These are phyloP conservation scores for Saccopteryx leptura DNA, from an alignment of 2,113 vertebrate genomes.

Conservation along the genomic window DNA sequence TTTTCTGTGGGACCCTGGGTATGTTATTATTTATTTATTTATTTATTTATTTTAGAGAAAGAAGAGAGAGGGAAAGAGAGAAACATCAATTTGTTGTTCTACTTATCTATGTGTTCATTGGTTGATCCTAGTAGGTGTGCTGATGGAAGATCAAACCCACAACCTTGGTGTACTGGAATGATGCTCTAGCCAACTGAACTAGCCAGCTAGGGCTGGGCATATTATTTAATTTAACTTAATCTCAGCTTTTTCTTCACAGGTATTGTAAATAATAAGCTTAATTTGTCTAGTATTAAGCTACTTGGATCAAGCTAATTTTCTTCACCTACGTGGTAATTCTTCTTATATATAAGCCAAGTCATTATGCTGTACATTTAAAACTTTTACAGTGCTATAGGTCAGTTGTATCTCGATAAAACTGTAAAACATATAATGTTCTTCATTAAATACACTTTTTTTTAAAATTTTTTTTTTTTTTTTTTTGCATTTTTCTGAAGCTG, in stretches of 20 bases:
- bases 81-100: too few species aligned
- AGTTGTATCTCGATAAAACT: neutral
- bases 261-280: constrained; percentile 20
- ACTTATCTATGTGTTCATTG: too few species aligned
- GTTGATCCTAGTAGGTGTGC: too few species aligned
- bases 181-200: too few species aligned
- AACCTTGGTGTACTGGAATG: too few species aligned
- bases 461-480: too few species aligned
- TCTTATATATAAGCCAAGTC: neutral
- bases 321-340: neutral
- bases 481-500: too few species aligned
- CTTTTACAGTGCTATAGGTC: neutral
- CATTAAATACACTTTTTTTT: neutral
- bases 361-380: neutral
- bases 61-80: too few species aligned
- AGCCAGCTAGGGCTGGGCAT: neutral
- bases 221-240: neutral
- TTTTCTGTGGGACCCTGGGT: neutral
- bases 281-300: neutral
- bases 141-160: too few species aligned
- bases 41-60: too few species aligned
- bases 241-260: neutral
- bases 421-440: neutral
- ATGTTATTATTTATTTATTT: neutral
- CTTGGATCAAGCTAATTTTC: neutral